A percentile compares a stretch with the other conserved stretches of the same genome.
Evolutionary conservation across 2,797 vertebrate species (phyloP).

Genomic region (Parauchenoglanis ngamensis): DNA sequence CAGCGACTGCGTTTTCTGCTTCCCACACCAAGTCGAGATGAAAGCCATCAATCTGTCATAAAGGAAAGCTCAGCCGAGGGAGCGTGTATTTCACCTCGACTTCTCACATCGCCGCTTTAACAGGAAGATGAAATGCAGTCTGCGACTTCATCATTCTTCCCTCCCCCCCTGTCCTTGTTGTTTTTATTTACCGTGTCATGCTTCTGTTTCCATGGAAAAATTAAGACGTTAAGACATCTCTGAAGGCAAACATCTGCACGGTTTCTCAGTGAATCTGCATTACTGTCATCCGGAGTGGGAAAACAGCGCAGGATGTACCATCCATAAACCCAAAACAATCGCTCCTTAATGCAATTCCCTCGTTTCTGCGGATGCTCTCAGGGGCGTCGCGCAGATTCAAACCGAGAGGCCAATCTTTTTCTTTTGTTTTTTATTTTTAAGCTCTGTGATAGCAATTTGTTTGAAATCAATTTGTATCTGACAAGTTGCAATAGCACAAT

Average conservation of each 20-base stretch:
- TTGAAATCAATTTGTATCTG: conserved; percentile 24
- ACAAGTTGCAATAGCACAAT: conserved; percentile 20
- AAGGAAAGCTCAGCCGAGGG: conserved; percentile 62
- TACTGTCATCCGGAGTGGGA: not conserved
- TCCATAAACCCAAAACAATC: conserved; percentile 10
- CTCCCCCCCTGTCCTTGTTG: not conserved
- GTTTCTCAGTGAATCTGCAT: conserved; percentile 12
- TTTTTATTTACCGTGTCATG: not conserved
- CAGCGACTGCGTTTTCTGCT: conserved; percentile 44
- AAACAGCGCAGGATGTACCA: not conserved
- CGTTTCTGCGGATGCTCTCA: not conserved
- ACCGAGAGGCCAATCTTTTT: not conserved
- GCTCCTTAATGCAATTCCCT: conserved; percentile 15
- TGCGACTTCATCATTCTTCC: not conserved
- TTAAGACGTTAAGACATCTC: not conserved
- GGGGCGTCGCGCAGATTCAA: not conserved
- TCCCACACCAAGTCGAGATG: conserved; percentile 68
- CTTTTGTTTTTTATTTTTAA: not conserved
- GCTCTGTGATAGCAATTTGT: conserved; percentile 29
- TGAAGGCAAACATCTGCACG: not conserved
- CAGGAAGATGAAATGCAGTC: conserved; percentile 48
- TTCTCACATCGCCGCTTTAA: conserved; percentile 54
- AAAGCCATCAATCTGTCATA: conserved; percentile 72
- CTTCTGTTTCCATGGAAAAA: not conserved
- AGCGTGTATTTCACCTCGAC: conserved; percentile 58